A percentile compares a stretch with the other conserved stretches of the same genome.
These are phyloP conservation scores for Montipora capitata DNA, from an alignment of 92 coral and sea anemone genomes.

Conservation along the genomic window DNA sequence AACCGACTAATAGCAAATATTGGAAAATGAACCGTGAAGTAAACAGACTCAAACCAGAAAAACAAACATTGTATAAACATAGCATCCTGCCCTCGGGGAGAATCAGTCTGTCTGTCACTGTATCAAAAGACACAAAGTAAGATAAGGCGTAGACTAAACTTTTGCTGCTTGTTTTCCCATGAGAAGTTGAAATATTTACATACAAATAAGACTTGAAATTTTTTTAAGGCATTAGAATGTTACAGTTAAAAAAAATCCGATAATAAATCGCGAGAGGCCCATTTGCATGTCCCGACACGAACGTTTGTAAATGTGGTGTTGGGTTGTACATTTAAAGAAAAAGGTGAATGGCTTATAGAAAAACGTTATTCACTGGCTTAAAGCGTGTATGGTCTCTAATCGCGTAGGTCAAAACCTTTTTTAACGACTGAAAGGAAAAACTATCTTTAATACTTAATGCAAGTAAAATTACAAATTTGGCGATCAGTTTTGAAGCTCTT, in stretches of 20 bases:
- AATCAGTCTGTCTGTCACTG: not conserved
- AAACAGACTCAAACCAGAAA: slow-evolving; percentile 9
- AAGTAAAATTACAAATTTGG: not conserved
- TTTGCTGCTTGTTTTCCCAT: not conserved
- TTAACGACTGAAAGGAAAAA: too few relatives aligned
- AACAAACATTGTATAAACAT: not conserved
- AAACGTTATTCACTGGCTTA: too few relatives aligned
- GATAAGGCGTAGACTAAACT: too few relatives aligned
- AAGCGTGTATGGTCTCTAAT: too few relatives aligned
- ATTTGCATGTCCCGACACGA: too few relatives aligned
- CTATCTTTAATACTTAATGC: not conserved
- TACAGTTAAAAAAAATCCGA: not conserved
- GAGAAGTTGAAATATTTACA: not conserved
- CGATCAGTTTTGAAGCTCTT: not conserved
- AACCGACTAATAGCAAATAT: slow-evolving; percentile 1
- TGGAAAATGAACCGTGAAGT: slow-evolving; percentile 9
- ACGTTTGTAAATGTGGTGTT: too few relatives aligned
- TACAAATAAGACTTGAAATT: not conserved
- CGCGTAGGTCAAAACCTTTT: too few relatives aligned
- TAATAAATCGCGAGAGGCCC: not conserved
- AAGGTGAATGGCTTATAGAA: too few relatives aligned
- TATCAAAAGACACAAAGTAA: too few relatives aligned
- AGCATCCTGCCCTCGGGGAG: not conserved
- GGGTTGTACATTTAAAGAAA: too few relatives aligned
- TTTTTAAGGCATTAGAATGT: not conserved